These are phyloP conservation scores for Emydocephalus ijimae DNA, from an alignment of 2,113 vertebrate genomes.

Conservation along the genomic window DNA sequence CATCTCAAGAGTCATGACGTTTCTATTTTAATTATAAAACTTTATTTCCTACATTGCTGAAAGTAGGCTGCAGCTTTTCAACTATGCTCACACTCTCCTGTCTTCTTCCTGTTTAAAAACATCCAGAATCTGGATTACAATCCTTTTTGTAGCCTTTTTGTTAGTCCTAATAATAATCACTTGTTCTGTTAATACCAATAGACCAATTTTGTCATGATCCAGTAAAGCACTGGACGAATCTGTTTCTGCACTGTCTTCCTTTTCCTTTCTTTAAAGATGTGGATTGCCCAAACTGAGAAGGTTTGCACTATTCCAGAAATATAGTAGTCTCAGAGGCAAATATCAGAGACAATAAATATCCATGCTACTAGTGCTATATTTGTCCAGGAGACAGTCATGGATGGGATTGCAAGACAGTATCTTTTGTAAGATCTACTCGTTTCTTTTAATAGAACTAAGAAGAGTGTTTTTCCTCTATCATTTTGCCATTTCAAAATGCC, in stretches of 20 bases:
- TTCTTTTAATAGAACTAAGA: not conserved
- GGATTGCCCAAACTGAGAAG: not conserved
- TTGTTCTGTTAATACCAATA: not conserved
- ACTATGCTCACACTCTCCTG: not conserved
- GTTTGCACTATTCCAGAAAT: not conserved
- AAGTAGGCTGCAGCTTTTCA: not conserved
- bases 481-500: not conserved
- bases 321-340: not conserved
- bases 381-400: not conserved
- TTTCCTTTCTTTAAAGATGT: not conserved
- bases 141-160: not conserved
- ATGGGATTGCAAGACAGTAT: not conserved
- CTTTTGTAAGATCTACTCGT: not conserved
- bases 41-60: not conserved
- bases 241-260: not conserved
- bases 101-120: not conserved
- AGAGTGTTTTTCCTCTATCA: not conserved
- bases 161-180: not conserved
- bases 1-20: not conserved
- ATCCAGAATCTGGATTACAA: not conserved
- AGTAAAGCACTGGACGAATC: not conserved
- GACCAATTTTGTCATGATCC: not conserved
- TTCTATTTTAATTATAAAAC: not conserved
- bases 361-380: not conserved
- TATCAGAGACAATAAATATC: not conserved